phyloP scores from a whole-genome alignment of 2,888 invertebrate genomes.

The Eristalis arbustorum region DNA sequence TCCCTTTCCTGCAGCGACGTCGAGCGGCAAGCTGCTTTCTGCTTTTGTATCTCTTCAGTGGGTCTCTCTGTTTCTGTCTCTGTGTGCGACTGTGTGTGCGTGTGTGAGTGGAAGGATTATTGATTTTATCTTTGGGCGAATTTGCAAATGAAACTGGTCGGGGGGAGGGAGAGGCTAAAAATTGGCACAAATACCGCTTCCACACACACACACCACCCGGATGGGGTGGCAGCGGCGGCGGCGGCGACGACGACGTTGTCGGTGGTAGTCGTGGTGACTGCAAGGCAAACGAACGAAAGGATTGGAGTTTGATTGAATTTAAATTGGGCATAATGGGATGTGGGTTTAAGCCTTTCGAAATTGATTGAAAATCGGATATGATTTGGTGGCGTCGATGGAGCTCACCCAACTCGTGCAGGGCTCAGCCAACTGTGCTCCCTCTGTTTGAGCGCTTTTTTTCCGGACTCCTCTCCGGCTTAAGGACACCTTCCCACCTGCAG shows the following conservation, averaged over 20 bases:
- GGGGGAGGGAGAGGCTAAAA: conserved; percentile 28
- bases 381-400: conserved; percentile 39
- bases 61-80: neutral
- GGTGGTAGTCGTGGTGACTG: neutral
- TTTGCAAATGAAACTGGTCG: conserved; percentile 61
- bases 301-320: conserved; percentile 70
- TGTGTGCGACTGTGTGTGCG: neutral
- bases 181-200: conserved; percentile 58
- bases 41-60: neutral
- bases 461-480: neutral
- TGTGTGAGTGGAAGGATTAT: conserved; percentile 47
- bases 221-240: conserved; percentile 15
- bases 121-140: conserved; percentile 68
- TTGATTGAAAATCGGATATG: conserved; percentile 70
- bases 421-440: neutral
- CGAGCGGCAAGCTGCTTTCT: neutral
- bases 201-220: conserved; percentile 9
- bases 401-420: neutral
- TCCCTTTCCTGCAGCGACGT: neutral
- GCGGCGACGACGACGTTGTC: no score
- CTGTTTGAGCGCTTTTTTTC: neutral
- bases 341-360: conserved; percentile 69
- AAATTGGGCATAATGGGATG: conserved; percentile 71
- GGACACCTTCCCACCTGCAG: neutral
- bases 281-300: conserved; percentile 63